Conservation (phyloP, 2,888 invertebrate species). For the Autographa pulchrina region DNA sequence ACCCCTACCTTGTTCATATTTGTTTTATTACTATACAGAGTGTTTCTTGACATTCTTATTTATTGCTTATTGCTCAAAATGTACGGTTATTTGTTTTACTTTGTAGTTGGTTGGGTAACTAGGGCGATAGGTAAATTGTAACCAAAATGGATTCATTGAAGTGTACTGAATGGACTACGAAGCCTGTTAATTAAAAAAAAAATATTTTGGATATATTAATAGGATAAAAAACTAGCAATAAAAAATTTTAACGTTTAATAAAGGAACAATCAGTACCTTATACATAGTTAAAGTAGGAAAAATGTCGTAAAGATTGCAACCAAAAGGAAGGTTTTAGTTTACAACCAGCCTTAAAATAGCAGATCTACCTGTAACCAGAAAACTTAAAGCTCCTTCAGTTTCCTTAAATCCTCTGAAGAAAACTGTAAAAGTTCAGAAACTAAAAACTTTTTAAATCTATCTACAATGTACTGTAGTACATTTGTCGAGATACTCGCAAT, state of each 20-base stretch:
- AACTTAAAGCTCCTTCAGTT: too few species aligned
- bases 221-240: too few species aligned
- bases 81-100: not conserved
- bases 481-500: slow-evolving; percentile 37
- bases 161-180: too few species aligned
- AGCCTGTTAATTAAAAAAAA: too few species aligned
- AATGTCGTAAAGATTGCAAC: too few species aligned
- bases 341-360: too few species aligned
- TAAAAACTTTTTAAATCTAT: not conserved
- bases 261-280: too few species aligned
- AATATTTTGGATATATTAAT: too few species aligned
- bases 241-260: too few species aligned
- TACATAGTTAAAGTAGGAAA: too few species aligned
- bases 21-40: slow-evolving; percentile 4
- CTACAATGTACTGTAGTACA: slow-evolving; percentile 42
- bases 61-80: not conserved
- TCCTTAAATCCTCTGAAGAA: not conserved
- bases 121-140: not conserved
- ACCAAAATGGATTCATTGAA: not conserved
- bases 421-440: not conserved
- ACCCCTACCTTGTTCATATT: slow-evolving; percentile 31
- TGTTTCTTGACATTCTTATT: slow-evolving; percentile 4
- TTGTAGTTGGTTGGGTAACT: not conserved
- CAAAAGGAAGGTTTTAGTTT: too few species aligned
- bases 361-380: too few species aligned